These are phyloP conservation scores for Conus ventricosus DNA, from an alignment of 1,140 invertebrate species.

Conservation along the genomic window DNA sequence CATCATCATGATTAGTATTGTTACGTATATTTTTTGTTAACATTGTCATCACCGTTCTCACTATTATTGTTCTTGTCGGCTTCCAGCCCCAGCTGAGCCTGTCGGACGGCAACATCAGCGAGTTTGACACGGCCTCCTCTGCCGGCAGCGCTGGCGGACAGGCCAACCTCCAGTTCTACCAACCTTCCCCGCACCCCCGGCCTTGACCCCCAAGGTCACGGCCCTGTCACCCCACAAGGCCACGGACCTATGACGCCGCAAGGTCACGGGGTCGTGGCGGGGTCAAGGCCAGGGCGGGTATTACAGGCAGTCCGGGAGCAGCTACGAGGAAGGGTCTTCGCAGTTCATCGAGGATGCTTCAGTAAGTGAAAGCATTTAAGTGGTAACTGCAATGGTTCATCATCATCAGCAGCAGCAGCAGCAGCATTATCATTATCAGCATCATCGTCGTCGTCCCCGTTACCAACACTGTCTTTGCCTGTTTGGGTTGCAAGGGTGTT, in stretches of 20 bases:
- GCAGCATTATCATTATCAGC: too few relatives aligned
- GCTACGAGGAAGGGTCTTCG: slow-evolving; percentile 41
- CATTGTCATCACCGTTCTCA: too few relatives aligned
- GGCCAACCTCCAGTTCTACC: slow-evolving; percentile 11
- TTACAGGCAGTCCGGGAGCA: slow-evolving; percentile 6
- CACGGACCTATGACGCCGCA: slow-evolving; percentile 13
- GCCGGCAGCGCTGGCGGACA: not conserved
- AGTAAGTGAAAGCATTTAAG: slow-evolving; percentile 1
- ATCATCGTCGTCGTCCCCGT: too few relatives aligned
- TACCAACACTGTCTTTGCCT: too few relatives aligned
- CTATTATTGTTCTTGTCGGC: too few relatives aligned
- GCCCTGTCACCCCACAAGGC: slow-evolving; percentile 12
- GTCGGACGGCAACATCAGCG: slow-evolving; percentile 30
- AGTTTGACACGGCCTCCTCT: slow-evolving; percentile 22
- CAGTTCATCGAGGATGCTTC: slow-evolving; percentile 47
- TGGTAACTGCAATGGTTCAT: too few relatives aligned
- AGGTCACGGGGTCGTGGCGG: slow-evolving; percentile 27
- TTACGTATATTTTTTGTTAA: too few relatives aligned
- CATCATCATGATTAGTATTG: too few relatives aligned
- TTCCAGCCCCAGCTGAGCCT: slow-evolving; percentile 10
- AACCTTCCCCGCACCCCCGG: slow-evolving; percentile 16
- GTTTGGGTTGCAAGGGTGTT: too few relatives aligned
- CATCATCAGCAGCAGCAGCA: too few relatives aligned
- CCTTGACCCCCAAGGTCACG: slow-evolving; percentile 17
- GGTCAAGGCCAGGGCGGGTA: slow-evolving; percentile 20